phyloP scores from a whole-genome alignment of 2,113 vertebrate species.

The Paraplagusia blochii region DNA sequence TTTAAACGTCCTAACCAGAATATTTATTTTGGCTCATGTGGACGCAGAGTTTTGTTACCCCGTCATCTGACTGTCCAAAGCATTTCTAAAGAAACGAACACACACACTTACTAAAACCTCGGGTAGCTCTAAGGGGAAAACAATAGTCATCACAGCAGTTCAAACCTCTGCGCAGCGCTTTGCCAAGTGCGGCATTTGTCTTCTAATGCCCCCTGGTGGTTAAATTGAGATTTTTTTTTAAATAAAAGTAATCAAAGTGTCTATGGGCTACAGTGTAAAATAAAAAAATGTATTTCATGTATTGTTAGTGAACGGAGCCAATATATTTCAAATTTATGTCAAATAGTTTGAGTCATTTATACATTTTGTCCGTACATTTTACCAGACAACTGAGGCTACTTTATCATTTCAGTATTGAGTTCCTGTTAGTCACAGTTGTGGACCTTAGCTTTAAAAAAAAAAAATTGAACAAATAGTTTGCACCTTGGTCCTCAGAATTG shows the following conservation, averaged over 20 bases:
- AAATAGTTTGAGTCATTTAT: conserved; percentile 7
- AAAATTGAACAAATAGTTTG: conserved; percentile 39
- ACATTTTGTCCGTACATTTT: no score
- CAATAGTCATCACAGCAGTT: conserved; percentile 27
- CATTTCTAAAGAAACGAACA: conserved; percentile 25
- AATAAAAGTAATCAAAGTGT: conserved; percentile 17
- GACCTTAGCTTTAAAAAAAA: conserved; percentile 18
- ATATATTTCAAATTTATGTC: conserved; percentile 12
- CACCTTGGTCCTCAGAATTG: conserved; percentile 57
- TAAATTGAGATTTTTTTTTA: conserved; percentile 32
- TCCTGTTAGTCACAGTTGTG: conserved; percentile 11
- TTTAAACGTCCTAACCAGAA: conserved; percentile 59
- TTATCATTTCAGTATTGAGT: conserved; percentile 40
- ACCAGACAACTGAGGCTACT: not conserved
- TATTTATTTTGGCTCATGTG: conserved; percentile 12
- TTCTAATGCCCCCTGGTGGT: conserved; percentile 71
- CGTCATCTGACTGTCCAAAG: conserved; percentile 23
- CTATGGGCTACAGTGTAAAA: not conserved
- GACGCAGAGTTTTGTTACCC: conserved; percentile 2
- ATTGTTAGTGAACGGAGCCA: not conserved
- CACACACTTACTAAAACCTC: conserved; percentile 5
- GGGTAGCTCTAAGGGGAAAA: not conserved
- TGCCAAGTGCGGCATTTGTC: not conserved
- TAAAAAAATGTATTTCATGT: not conserved
- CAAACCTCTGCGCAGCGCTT: not conserved